These are phyloP conservation scores for Epizoanthus rinbou DNA, from an alignment of 92 coral and sea anemone genomes.

Conservation along the genomic window DNA sequence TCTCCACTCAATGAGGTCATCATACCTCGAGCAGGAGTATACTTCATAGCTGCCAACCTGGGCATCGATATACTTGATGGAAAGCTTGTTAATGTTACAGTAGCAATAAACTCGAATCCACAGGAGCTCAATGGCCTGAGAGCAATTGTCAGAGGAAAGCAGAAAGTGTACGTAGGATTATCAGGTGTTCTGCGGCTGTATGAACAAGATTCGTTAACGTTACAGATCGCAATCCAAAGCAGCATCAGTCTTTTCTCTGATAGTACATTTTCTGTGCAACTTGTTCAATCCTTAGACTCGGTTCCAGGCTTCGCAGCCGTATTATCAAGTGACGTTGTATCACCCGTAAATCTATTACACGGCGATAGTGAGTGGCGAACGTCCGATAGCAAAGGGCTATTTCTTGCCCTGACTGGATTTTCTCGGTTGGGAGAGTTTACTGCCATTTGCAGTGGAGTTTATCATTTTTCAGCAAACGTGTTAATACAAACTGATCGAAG, in stretches of 20 bases:
- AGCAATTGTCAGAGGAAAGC: slow-evolving; percentile 20
- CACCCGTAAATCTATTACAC: neutral
- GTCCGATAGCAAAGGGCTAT: slow-evolving; percentile 17
- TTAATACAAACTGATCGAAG: slow-evolving; percentile 5
- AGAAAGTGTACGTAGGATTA: neutral
- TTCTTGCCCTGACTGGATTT: slow-evolving; percentile 30
- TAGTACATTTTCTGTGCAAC: slow-evolving; percentile 16
- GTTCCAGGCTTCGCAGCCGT: slow-evolving; percentile 31
- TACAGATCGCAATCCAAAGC: neutral
- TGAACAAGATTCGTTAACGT: slow-evolving; percentile 7
- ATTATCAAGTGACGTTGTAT: neutral
- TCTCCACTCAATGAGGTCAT: slow-evolving; percentile 10
- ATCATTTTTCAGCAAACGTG: slow-evolving; percentile 27
- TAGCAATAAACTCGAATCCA: slow-evolving; percentile 30
- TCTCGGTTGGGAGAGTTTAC: slow-evolving; percentile 19
- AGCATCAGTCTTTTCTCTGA: neutral
- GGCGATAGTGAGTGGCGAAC: slow-evolving; percentile 22
- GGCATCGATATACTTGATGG: slow-evolving; percentile 25
- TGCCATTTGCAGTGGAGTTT: slow-evolving; percentile 23
- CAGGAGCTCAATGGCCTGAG: slow-evolving; percentile 26
- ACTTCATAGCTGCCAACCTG: slow-evolving; percentile 17
- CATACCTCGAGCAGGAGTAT: slow-evolving; percentile 23
- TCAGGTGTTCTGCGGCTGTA: slow-evolving; percentile 27
- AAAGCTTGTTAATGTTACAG: slow-evolving; percentile 1
- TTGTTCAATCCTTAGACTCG: slow-evolving; percentile 13